phyloP scores from a whole-genome alignment of 2,888 invertebrate genomes.

The Thereva unica region DNA sequence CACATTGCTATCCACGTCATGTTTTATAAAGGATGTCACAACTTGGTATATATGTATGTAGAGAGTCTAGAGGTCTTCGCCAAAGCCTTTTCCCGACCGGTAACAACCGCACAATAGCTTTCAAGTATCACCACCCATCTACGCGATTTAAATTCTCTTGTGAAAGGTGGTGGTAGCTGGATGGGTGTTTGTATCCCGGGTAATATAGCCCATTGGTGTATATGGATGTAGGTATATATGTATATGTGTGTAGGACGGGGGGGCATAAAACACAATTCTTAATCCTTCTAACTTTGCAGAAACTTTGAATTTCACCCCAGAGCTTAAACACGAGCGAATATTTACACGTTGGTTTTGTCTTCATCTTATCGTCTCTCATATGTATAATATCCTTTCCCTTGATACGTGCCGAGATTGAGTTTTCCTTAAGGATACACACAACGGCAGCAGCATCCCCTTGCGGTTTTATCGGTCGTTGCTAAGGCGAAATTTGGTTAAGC shows the following conservation, averaged over 20 bases:
- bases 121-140: not conserved
- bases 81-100: no score
- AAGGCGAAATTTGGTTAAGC: slow-evolving; percentile 32
- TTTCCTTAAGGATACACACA: slow-evolving; percentile 7
- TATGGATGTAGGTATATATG: slow-evolving; percentile 3
- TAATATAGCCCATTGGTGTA: not conserved
- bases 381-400: not conserved
- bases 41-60: no score
- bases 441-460: slow-evolving; percentile 5
- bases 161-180: no score
- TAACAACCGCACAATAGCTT: slow-evolving; percentile 11
- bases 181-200: no score
- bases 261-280: slow-evolving; percentile 32
- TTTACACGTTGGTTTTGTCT: slow-evolving; percentile 33
- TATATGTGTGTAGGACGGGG: slow-evolving; percentile 2
- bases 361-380: slow-evolving; percentile 17
- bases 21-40: no score
- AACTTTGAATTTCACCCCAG: slow-evolving; percentile 38
- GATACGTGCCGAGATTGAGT: slow-evolving; percentile 4
- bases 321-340: slow-evolving; percentile 23
- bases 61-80: no score
- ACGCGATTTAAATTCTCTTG: not conserved
- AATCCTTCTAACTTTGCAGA: slow-evolving; percentile 30
- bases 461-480: slow-evolving; percentile 30
- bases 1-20: no score